Base-by-base conservation (phyloP, 2,113 vertebrate species). In the Stegastes partitus region DNA sequence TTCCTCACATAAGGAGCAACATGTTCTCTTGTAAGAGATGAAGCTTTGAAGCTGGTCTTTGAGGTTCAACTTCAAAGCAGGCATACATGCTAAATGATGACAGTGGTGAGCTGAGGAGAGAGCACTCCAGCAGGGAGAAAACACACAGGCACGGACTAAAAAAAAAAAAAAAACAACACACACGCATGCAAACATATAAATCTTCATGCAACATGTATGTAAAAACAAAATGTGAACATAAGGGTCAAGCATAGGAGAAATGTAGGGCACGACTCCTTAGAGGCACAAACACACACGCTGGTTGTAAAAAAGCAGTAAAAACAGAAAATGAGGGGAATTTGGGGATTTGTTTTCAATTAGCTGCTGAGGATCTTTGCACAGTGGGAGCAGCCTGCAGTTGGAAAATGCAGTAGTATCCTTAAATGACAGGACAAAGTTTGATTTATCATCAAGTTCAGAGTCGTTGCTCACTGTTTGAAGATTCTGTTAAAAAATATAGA, bases 11-110 rank as follows among this genome's bases (percentile, higher is more conserved):
- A 67, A 80, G 72, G 78, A 86, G 81, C 72, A 80, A 83, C 85
- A 86, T 81, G 84, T 71, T 79, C 74, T 76, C 65, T 25, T 70
- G 76, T 74, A 64, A 57, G 70, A 82, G 75, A 77, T 47, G 74
- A 78, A 61, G 70, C 92, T 93, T 93, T 94, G 91, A 94, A 93
- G 92, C 84, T 21, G 49, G 42, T 83, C 87, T 93, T 92, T 92
- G 88, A 93, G 91, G 88, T 75, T 68, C 31, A 64, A 84, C 89
- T 89, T 93, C 89, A 93, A 93, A 92, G 84, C 62, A 49, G 34
- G 28, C 21, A 50, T 54, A 8, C 77, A 58, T 56, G 65, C 65
- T 63, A 85, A 79, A 79, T 83, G 85, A 82, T 77, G 75, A 39
- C 68, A 80, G 77, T 81, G 66, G 54, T 19, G 65, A 63, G 74